phyloP scores from a whole-genome alignment of 1,140 invertebrate genomes.

The Drosophila insularis region DNA sequence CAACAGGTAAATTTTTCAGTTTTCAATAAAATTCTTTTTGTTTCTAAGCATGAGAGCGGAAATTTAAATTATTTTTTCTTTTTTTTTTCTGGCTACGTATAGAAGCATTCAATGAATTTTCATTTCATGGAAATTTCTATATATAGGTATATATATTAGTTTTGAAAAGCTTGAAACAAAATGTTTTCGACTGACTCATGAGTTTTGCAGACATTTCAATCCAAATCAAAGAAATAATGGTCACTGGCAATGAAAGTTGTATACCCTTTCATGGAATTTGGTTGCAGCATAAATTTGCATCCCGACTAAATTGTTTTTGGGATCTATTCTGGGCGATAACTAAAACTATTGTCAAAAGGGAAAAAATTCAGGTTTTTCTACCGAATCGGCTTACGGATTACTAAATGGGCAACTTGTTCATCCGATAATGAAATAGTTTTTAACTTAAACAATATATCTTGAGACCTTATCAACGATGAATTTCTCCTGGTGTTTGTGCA shows the following conservation, averaged over 20 bases:
- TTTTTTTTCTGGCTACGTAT: conserved; percentile 3
- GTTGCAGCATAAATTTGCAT: no score
- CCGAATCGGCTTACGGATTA: no score
- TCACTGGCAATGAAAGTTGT: no score
- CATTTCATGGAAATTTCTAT: conserved; percentile 33
- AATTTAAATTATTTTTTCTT: conserved; percentile 18
- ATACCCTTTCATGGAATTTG: neutral
- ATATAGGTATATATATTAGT: conserved; percentile 39
- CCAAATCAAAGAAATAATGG: conserved; percentile 13
- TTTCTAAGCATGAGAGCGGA: conserved; percentile 27
- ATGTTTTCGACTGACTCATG: conserved; percentile 56
- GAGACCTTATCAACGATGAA: no score
- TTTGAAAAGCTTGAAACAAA: conserved; percentile 61
- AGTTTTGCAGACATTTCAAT: conserved; percentile 43
- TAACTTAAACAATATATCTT: no score
- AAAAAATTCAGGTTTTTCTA: no score
- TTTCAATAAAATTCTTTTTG: conserved; percentile 13
- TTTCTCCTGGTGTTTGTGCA: neutral
- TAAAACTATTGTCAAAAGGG: no score
- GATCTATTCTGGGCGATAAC: no score
- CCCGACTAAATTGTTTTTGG: no score
- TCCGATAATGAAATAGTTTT: no score
- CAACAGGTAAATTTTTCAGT: conserved; percentile 36
- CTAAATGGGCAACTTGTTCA: no score
- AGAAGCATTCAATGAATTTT: conserved; percentile 17